Conservation (phyloP, 2,888 invertebrate genomes). For the Napeogenes inachia region DNA sequence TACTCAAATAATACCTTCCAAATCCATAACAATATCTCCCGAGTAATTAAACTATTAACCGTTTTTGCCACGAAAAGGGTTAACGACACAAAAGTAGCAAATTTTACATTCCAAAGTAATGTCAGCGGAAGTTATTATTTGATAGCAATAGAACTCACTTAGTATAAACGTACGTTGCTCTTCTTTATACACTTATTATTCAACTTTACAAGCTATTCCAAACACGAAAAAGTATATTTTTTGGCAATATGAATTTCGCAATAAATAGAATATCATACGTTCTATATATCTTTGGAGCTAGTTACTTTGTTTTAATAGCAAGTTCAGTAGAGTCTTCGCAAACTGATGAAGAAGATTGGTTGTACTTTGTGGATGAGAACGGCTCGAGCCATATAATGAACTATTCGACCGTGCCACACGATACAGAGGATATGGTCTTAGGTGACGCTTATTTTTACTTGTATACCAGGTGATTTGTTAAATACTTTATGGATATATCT, state of each 20-base stretch:
- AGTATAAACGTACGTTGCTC: neutral
- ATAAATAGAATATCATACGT: conserved; percentile 2
- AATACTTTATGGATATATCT: neutral
- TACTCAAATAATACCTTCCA: neutral
- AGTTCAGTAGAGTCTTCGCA: conserved; percentile 39
- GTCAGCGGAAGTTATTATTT: conserved; percentile 30
- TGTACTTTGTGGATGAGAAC: conserved; percentile 65
- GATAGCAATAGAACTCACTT: conserved; percentile 17
- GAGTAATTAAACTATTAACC: neutral
- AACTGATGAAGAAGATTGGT: conserved; percentile 65
- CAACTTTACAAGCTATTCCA: neutral
- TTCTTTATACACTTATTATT: neutral
- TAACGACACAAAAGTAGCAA: neutral
- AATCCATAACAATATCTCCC: neutral
- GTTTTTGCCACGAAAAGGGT: neutral
- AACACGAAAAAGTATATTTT: neutral
- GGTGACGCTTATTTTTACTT: conserved; percentile 68
- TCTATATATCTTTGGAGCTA: conserved; percentile 10
- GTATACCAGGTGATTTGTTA: conserved; percentile 56
- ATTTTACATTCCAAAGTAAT: conserved; percentile 3
- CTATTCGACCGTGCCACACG: conserved; percentile 52
- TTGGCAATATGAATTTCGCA: neutral
- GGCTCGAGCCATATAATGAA: conserved; percentile 57
- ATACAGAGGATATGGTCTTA: conserved; percentile 43
- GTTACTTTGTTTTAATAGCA: neutral